phyloP scores from a whole-genome alignment of 2,888 invertebrate species.

The Sarcophaga subvicina region DNA sequence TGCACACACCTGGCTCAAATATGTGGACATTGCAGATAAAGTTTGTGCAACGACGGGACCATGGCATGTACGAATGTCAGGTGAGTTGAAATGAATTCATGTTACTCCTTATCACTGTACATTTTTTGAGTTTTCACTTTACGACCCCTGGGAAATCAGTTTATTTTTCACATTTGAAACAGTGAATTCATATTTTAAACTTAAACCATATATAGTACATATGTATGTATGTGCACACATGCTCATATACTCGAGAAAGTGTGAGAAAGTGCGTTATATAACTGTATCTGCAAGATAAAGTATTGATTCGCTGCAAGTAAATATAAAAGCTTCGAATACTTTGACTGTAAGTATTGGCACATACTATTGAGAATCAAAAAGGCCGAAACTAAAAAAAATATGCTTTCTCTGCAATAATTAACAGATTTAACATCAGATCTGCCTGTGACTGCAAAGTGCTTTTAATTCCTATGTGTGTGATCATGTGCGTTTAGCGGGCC shows the following conservation, averaged over 20 bases:
- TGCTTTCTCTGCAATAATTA: no score
- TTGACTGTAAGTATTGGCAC: no score
- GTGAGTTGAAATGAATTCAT: slow-evolving; percentile 82
- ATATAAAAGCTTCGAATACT: no score
- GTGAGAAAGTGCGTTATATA: no score
- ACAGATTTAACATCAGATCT: no score
- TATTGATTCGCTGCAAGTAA: no score
- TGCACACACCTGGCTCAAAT: slow-evolving; percentile 94
- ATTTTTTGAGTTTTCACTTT: slow-evolving; percentile 55
- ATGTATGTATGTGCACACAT: not conserved
- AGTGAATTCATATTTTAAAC: not conserved
- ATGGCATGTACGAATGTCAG: slow-evolving; percentile 97
- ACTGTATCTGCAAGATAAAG: no score
- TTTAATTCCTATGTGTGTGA: no score
- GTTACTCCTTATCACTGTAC: slow-evolving; percentile 21
- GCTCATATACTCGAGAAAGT: not conserved
- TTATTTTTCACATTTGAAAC: slow-evolving; percentile 19
- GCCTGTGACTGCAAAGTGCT: no score
- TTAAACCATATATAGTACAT: not conserved
- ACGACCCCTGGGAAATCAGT: slow-evolving; percentile 46
- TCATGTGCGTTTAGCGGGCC: no score
- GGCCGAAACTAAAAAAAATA: no score
- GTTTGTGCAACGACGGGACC: slow-evolving; percentile 95
- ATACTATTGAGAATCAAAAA: no score
- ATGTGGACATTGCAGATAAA: slow-evolving; percentile 97